Evolutionary conservation across 2,888 invertebrate genomes (phyloP).

Genomic region (Athalia circularis): DNA sequence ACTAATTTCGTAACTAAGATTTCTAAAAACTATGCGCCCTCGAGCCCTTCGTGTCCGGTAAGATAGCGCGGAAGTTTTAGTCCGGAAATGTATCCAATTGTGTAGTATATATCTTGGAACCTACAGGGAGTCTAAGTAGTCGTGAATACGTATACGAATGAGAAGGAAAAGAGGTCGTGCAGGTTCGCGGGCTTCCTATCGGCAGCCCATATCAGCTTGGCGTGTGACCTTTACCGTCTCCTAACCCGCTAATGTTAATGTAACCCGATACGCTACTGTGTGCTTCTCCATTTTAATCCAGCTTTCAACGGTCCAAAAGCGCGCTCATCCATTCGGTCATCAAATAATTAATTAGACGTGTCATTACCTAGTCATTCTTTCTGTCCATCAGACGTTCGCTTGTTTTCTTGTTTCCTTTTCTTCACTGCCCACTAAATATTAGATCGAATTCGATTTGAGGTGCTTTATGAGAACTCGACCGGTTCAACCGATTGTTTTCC

Average conservation of each 20-base stretch:
- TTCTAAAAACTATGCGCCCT: no score
- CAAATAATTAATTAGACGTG: conserved; percentile 29
- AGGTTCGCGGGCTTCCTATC: conserved; percentile 57
- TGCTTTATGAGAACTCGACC: no score
- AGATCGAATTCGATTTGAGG: background rate
- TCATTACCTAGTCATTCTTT: background rate
- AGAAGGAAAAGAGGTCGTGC: conserved; percentile 63
- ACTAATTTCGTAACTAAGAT: background rate
- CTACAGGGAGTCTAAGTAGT: background rate
- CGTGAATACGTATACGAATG: conserved; percentile 25
- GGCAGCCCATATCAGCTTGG: conserved; percentile 64
- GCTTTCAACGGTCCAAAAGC: background rate
- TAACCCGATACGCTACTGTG: background rate
- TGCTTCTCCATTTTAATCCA: conserved; percentile 15
- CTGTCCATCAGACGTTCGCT: conserved; percentile 16
- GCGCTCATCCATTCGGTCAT: conserved; percentile 13
- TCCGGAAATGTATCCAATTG: conserved; percentile 32
- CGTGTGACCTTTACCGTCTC: conserved; percentile 68
- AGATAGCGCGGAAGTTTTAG: conserved; percentile 16
- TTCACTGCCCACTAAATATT: background rate
- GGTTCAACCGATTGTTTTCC: background rate
- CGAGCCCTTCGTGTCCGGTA: conserved; percentile 12
- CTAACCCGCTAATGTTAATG: conserved; percentile 24
- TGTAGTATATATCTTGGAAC: conserved; percentile 1
- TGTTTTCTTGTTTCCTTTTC: background rate